phyloP scores from a whole-genome alignment of 2,888 invertebrate genomes.

The Fabriciana adippe region DNA sequence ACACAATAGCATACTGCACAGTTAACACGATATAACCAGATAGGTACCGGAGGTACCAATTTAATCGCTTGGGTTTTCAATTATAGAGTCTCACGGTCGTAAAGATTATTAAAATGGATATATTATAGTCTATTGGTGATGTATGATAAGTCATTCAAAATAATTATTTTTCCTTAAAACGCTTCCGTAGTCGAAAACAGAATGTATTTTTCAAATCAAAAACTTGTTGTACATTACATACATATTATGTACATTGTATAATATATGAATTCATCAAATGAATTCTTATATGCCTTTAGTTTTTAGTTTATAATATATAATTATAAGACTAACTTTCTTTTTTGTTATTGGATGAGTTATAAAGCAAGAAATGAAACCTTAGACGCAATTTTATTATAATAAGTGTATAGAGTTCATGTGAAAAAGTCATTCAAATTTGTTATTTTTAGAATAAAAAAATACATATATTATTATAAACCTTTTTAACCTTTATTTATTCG shows the following conservation, averaged over 20 bases:
- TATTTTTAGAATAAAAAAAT: neutral
- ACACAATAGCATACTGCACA: conserved; percentile 19
- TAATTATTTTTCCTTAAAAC: no score
- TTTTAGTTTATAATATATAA: no score
- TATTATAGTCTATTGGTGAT: conserved; percentile 14
- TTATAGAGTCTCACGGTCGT: conserved; percentile 36
- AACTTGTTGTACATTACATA: no score
- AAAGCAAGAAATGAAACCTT: no score
- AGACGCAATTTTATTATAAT: no score
- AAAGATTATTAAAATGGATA: conserved; percentile 24
- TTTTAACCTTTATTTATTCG: neutral
- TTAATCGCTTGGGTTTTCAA: conserved; percentile 37
- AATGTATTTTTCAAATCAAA: no score
- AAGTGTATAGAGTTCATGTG: neutral
- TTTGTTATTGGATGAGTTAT: no score
- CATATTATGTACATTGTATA: no score
- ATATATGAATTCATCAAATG: no score
- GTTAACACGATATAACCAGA: conserved; percentile 28
- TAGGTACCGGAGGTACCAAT: conserved; percentile 34
- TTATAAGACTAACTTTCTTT: no score
- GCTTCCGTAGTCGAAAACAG: no score
- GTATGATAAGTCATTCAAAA: neutral
- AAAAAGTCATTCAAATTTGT: neutral
- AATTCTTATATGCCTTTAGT: no score
- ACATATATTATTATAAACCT: neutral